Evolutionary conservation across 2,888 invertebrate species (phyloP).

Genomic region (Cheilosia scutellata): DNA sequence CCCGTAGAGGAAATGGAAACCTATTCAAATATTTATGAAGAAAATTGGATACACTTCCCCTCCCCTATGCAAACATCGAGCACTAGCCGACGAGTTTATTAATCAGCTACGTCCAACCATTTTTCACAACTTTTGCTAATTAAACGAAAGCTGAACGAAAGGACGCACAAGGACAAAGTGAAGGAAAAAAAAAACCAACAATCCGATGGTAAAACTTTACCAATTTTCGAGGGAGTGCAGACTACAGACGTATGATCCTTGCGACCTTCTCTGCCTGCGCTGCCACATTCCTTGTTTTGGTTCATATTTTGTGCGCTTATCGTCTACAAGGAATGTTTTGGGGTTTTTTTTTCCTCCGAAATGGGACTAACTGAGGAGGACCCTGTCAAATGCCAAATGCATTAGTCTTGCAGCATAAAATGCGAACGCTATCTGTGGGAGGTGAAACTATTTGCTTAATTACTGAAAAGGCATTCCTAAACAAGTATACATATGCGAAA

Average conservation of each 20-base stretch:
- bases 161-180: constrained; percentile 9
- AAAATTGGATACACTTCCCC: constrained; percentile 65
- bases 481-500: constrained; percentile 2
- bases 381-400: constrained; percentile 50
- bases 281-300: constrained; percentile 24
- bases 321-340: constrained; percentile 27
- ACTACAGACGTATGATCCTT: constrained; percentile 10
- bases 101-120: constrained; percentile 71
- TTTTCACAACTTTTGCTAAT: constrained; percentile 72
- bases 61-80: background rate
- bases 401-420: constrained; percentile 56
- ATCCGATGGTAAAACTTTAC: constrained; percentile 51
- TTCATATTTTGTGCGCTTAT: constrained; percentile 46
- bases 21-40: constrained; percentile 72
- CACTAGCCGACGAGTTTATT: constrained; percentile 55
- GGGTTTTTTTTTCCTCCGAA: background rate
- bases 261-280: background rate
- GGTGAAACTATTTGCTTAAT: constrained; percentile 69
- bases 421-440: constrained; percentile 43
- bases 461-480: constrained; percentile 64
- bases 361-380: background rate
- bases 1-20: constrained; percentile 24
- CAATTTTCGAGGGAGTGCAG: constrained; percentile 47
- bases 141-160: constrained; percentile 43
- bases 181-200: constrained; percentile 20